Evolutionary conservation across 2,113 vertebrate genomes (phyloP).

Genomic region (Ploceus nigricollis): DNA sequence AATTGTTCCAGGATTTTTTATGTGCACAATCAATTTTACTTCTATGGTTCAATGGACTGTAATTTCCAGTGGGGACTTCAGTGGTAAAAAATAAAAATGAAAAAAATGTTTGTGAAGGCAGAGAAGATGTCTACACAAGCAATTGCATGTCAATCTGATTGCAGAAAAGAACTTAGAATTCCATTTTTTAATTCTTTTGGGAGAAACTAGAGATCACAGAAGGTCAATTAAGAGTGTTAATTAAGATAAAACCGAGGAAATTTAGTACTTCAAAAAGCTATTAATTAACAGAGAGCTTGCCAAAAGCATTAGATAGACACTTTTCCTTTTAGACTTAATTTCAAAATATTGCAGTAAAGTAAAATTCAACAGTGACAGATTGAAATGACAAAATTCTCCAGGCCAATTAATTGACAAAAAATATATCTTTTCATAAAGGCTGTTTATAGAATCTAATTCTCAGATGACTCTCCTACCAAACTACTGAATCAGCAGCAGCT

Average conservation of each 20-base stretch:
- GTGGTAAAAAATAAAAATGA: not conserved
- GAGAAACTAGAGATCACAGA: conserved; percentile 3
- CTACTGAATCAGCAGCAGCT: not conserved
- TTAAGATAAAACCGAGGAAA: not conserved
- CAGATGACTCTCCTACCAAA: not conserved
- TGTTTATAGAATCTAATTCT: not conserved
- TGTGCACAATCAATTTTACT: not conserved
- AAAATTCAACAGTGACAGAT: conserved; percentile 12
- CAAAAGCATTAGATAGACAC: not conserved
- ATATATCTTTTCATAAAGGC: not conserved
- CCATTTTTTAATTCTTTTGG: not conserved
- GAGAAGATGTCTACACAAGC: not conserved
- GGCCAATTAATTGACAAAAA: conserved; percentile 19
- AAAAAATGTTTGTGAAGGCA: not conserved
- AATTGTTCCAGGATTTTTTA: not conserved
- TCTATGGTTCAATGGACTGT: not conserved
- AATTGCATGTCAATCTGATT: not conserved
- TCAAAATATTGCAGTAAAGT: conserved; percentile 21
- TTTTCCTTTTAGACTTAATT: not conserved
- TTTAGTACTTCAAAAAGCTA: conserved; percentile 1
- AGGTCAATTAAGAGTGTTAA: conserved; percentile 46
- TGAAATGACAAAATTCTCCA: conserved; percentile 2
- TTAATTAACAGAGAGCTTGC: conserved; percentile 2
- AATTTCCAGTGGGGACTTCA: not conserved
- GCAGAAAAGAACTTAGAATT: not conserved